These are phyloP conservation scores for Chelonus insularis DNA, from an alignment of 1,140 invertebrate species.

Conservation along the genomic window DNA sequence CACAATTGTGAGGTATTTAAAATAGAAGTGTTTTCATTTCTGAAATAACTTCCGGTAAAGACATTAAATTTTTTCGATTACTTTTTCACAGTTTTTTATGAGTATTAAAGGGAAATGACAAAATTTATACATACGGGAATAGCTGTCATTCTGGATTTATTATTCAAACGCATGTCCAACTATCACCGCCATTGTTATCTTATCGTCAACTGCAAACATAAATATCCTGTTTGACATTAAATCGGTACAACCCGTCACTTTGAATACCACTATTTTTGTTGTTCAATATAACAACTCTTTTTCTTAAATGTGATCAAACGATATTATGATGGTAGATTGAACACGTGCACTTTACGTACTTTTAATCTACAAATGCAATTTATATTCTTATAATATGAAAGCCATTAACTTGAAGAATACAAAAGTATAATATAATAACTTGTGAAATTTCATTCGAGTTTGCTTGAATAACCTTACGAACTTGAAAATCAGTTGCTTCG, in stretches of 20 bases:
- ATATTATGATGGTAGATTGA: neutral
- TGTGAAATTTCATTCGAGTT: too few species aligned
- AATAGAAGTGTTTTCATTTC: too few species aligned
- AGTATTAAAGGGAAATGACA: too few species aligned
- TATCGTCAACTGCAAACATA: conserved; percentile 23
- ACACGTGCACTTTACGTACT: too few species aligned
- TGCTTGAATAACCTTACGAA: too few species aligned
- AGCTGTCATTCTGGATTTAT: conserved; percentile 4
- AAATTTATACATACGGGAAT: neutral
- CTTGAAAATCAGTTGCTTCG: too few species aligned
- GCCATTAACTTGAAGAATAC: too few species aligned
- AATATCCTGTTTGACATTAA: conserved; percentile 25
- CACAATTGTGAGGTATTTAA: too few species aligned
- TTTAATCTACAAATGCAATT: neutral
- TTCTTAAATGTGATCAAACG: neutral
- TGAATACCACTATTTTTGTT: conserved; percentile 11
- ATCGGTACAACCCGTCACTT: conserved; percentile 18
- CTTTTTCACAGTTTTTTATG: neutral
- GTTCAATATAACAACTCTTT: neutral
- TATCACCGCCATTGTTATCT: conserved; percentile 18
- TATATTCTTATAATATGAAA: too few species aligned
- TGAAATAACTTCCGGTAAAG: too few species aligned
- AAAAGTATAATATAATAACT: too few species aligned
- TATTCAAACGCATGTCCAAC: conserved; percentile 6
- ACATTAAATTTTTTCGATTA: neutral